Conservation (phyloP, 2,113 vertebrate species). For the Halcyon malimbica region DNA sequence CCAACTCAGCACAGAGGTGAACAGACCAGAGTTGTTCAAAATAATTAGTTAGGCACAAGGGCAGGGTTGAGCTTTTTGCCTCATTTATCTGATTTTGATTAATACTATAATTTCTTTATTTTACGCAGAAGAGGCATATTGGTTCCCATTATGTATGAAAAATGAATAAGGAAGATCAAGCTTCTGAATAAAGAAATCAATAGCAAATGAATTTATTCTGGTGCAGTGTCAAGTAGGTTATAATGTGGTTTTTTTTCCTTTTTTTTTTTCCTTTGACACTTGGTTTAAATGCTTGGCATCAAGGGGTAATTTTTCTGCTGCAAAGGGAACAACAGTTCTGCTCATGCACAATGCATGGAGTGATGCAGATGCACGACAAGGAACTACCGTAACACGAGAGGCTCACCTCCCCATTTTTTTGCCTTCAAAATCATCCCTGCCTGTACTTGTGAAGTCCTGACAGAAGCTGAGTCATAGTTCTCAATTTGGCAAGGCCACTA, state of each 20-base stretch:
- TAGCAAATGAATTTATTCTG: constrained; percentile 27
- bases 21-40: constrained; percentile 70
- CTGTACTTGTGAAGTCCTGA: not conserved
- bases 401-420: not conserved
- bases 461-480: not conserved
- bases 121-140: constrained; percentile 1
- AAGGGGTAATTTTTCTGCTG: not conserved
- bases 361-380: not conserved
- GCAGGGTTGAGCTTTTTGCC: constrained; percentile 60
- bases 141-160: constrained; percentile 38
- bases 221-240: not conserved
- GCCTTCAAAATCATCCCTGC: not conserved
- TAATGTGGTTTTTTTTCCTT: not conserved
- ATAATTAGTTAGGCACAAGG: constrained; percentile 71
- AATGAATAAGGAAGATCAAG: constrained; percentile 1
- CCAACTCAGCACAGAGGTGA: constrained; percentile 77
- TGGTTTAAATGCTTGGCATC: not conserved
- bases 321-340: not conserved
- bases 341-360: not conserved
- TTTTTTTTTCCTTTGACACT: not conserved
- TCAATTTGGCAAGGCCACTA: not conserved
- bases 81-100: constrained; percentile 74
- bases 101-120: constrained; percentile 65
- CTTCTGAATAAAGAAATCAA: constrained; percentile 40
- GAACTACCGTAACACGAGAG: not conserved